These are phyloP conservation scores for Thymallus thymallus DNA, from an alignment of 2,113 vertebrate genomes.

Conservation along the genomic window DNA sequence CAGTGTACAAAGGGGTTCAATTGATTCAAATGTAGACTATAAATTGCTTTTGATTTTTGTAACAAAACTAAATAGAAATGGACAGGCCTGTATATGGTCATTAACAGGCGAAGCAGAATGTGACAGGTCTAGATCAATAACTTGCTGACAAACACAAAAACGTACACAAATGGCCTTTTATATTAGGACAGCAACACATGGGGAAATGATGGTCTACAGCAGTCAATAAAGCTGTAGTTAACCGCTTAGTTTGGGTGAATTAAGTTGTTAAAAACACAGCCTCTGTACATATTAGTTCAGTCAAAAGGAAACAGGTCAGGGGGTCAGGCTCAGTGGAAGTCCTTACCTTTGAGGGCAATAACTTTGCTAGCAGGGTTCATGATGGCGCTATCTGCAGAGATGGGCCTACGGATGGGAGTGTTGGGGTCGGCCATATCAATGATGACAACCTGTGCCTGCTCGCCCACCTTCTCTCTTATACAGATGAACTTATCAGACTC, in stretches of 20 bases:
- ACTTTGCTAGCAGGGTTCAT: slow-evolving; percentile 99
- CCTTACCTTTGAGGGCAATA: slow-evolving; percentile 97
- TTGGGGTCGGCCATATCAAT: slow-evolving; percentile 98
- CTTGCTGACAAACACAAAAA: slow-evolving; percentile 54
- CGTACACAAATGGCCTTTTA: slow-evolving; percentile 42
- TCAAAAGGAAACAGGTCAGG: not conserved
- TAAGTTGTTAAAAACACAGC: not conserved
- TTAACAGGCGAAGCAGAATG: slow-evolving; percentile 63
- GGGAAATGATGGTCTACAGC: not conserved
- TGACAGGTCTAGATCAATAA: slow-evolving; percentile 46
- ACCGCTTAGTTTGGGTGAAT: not conserved
- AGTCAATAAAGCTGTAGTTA: no score
- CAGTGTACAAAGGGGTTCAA: slow-evolving; percentile 37
- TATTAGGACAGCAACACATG: slow-evolving; percentile 34
- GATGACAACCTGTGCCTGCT: slow-evolving; percentile 98
- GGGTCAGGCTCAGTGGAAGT: not conserved
- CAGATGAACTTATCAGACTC: slow-evolving; percentile 99
- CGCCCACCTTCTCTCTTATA: slow-evolving; percentile 96
- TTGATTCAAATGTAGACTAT: not conserved
- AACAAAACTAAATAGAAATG: slow-evolving; percentile 55
- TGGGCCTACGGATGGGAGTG: slow-evolving; percentile 95
- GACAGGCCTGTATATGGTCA: slow-evolving; percentile 65
- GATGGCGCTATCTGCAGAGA: slow-evolving; percentile 98
- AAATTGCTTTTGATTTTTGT: slow-evolving; percentile 22
- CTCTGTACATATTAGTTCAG: not conserved